A percentile compares a stretch with the other conserved stretches of the same genome.
Evolutionary conservation across 2,888 invertebrate genomes (phyloP).

Genomic region (Sesamia inferens): DNA sequence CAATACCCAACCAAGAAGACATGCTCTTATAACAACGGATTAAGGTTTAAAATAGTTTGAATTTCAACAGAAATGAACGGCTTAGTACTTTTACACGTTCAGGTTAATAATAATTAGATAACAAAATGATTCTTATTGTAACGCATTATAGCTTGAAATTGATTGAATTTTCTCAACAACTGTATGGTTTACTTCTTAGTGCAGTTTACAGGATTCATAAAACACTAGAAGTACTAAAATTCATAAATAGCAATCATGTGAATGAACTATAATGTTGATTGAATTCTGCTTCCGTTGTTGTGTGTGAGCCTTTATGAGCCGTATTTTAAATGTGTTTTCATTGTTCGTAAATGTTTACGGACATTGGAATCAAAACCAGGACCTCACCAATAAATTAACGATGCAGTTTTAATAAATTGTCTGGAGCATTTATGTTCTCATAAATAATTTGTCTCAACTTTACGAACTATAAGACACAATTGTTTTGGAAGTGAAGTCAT

Average conservation of each 20-base stretch:
- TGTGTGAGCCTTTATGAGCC: constrained; percentile 44
- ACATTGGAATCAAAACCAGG: neutral
- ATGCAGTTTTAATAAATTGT: no score
- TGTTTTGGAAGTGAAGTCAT: no score
- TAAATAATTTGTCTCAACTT: neutral
- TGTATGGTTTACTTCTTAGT: constrained; percentile 39
- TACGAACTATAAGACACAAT: neutral
- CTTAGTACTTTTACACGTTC: constrained; percentile 19
- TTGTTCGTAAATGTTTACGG: constrained; percentile 42
- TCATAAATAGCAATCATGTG: constrained; percentile 66
- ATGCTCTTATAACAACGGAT: neutral
- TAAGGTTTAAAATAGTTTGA: constrained; percentile 23
- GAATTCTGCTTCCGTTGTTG: constrained; percentile 32
- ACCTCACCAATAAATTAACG: no score
- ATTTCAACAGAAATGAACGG: neutral
- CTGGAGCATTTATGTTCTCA: no score
- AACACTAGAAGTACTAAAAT: constrained; percentile 53
- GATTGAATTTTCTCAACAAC: neutral
- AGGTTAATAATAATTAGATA: constrained; percentile 5
- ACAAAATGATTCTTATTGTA: neutral
- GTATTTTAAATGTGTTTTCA: constrained; percentile 30
- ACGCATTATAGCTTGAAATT: constrained; percentile 16
- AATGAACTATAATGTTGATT: constrained; percentile 65
- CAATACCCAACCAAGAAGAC: neutral
- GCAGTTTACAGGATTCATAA: constrained; percentile 59